Conservation (phyloP, 2,888 invertebrate species). For the Ennomos fuscantarius region DNA sequence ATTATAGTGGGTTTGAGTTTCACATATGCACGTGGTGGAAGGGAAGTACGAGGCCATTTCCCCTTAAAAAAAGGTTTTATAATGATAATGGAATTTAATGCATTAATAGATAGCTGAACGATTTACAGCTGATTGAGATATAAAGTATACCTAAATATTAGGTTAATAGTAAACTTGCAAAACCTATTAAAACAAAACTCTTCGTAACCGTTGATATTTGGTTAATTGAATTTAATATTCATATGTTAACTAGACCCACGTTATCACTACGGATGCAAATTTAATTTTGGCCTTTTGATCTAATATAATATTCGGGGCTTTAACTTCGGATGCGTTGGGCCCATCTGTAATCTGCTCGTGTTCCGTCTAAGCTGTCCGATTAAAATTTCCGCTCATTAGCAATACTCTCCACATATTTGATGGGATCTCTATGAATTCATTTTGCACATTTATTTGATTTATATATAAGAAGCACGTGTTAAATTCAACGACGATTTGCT, state of each 20-base stretch:
- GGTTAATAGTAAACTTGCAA: neutral
- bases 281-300: constrained; percentile 66
- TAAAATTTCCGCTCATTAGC: constrained; percentile 58
- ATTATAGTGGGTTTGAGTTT: no score
- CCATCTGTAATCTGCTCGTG: constrained; percentile 52
- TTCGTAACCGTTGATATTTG: constrained; percentile 30
- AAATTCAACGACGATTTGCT: no score
- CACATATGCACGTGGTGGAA: no score
- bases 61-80: no score
- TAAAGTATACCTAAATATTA: no score
- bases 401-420: constrained; percentile 34
- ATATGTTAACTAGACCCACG: constrained; percentile 56
- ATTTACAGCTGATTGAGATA: no score
- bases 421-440: constrained; percentile 37
- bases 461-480: no score
- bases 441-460: constrained; percentile 19
- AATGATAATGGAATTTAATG: no score
- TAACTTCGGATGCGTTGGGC: constrained; percentile 58
- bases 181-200: constrained; percentile 13
- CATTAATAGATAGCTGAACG: no score
- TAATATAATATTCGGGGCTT: constrained; percentile 64
- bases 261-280: constrained; percentile 60
- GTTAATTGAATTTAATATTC: constrained; percentile 65
- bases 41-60: no score
- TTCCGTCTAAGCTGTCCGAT: constrained; percentile 46